Base-by-base conservation (phyloP, 2,797 vertebrate species). In the Tadarida brasiliensis region DNA sequence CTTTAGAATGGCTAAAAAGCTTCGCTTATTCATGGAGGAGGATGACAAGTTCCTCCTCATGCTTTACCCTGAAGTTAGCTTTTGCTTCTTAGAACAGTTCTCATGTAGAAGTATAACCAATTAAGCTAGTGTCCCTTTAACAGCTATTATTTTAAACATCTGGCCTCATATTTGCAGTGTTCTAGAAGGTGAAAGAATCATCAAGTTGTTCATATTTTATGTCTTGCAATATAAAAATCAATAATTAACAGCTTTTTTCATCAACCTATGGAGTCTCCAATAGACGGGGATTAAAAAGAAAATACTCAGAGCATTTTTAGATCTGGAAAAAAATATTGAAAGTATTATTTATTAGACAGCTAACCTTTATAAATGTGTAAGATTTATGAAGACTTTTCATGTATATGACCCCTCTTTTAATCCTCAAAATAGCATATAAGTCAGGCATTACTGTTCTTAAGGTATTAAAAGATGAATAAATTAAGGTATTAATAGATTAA, bases 311-410 rank as follows among this genome's bases (percentile, higher is more conserved):
- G 57, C 39, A 54, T 56, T 94, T 94, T 94, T 51, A 80, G 68
- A 87, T 65, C 28, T 39, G 47, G 11, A 11, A 76, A 67, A 61
- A 91, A 92, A 71, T 19, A 24, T n/a, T 57, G 7, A 4, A 89
- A 51, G 35, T 57, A 16, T 19, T 56, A 0, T 78, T 92, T 87
- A 54, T 84, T 82, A 77, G 56, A 83, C 83, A 92, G 51, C 5
- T 89, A 30, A 24, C 82, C 82, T 83, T 96, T 95, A 83, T 28
- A 83, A 83, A 39, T 82, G 3, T 30, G 35, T 63, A 67, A 39
- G 12, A 67, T 90, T 82, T 92, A 44, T 44, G 5, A 76, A 57
- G 30, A 11, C 7, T n/a, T 83, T 88, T 73, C 47, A 56, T 30
- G 9, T 76, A 8, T 71, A 2, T 57, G 67, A 81, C 9, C 61